Evolutionary conservation across 2,888 invertebrate genomes (phyloP), one percentile per base, ranked within the genome.

Genomic region (Xanthorhoe spadicearia): DNA sequence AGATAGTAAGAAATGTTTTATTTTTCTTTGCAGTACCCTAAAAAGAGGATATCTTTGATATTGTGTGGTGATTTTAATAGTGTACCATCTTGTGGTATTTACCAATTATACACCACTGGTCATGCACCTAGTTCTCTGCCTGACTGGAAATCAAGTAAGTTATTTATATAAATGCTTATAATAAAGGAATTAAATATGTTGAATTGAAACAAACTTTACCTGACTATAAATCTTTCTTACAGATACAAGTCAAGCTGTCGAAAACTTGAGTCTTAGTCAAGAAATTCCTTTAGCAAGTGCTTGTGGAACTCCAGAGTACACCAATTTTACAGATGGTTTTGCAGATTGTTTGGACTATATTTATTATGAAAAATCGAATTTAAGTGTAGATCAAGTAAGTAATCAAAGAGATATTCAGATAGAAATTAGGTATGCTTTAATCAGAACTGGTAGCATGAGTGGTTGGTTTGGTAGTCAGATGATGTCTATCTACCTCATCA

Each of bases 31-130:
- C 70, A 89, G 88, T 78, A 81, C 78, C 82, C 86, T 66, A 78
- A 78, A 54, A 87, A 88, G 73, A 83, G 85, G 61, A 90, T 97
- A 32, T 95, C 96, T 1, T 79, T 98, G 0, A 85, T 99, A 63
- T 94, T 98, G 74, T 97, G 97, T 87, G 99, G 99, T 0, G 99
- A 99, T 86, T 98, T 99, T 79, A 99, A 99, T 83, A 97, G 97
- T 84, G 95, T 95, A 1, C 98, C 98, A 0, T 95, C 96, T 59
- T 96, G 96, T 83, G 97, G 97, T 0, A 95, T 98, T 77, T 97
- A 96, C 86, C 94, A 96, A 79, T 91, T 98, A 60, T 95, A 97
- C 87, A 97, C 96, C 0, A 94, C 95, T 49, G 96, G 96, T 62
- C 79, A 84, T 69, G 94, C 98, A 5, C 94, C 95, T 43, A 93